Conservation (phyloP, 2,113 vertebrate species). For the Oxygymnocypris stewartii region DNA sequence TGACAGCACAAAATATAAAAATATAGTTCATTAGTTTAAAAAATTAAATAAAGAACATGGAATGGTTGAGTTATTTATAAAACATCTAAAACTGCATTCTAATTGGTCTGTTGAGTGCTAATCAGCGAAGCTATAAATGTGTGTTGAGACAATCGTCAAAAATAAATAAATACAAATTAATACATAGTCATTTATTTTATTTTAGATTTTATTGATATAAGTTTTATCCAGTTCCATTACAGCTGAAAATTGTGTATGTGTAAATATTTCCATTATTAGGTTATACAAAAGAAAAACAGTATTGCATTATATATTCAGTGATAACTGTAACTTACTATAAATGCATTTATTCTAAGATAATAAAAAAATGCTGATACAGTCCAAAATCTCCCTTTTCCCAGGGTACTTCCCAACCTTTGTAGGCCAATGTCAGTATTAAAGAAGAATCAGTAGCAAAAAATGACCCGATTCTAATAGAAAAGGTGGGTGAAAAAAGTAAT, state of each 20-base stretch:
- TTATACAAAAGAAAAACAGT: background rate
- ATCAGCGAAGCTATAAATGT: background rate
- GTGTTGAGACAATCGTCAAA: background rate
- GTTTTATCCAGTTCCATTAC: background rate
- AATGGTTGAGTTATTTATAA: background rate
- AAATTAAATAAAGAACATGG: background rate
- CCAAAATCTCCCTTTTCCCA: background rate
- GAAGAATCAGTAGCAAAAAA: background rate
- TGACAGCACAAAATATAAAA: background rate
- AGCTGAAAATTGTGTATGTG: background rate
- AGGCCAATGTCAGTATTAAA: background rate
- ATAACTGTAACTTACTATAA: background rate
- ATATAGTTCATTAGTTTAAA: background rate
- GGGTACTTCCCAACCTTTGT: background rate
- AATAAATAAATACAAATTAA: background rate
- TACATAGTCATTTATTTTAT: too few species aligned
- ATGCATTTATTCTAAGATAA: background rate
- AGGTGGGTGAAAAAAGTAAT: background rate
- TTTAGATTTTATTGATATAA: too few species aligned
- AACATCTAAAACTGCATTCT: background rate
- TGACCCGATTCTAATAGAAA: background rate
- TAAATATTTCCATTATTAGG: background rate
- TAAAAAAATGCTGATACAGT: background rate
- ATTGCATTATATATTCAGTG: background rate
- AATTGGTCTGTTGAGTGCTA: background rate